A percentile compares a stretch with the other conserved stretches of the same genome.
These are phyloP conservation scores for Lindbergichthys nudifrons DNA, from an alignment of 2,797 vertebrate species.

Conservation along the genomic window DNA sequence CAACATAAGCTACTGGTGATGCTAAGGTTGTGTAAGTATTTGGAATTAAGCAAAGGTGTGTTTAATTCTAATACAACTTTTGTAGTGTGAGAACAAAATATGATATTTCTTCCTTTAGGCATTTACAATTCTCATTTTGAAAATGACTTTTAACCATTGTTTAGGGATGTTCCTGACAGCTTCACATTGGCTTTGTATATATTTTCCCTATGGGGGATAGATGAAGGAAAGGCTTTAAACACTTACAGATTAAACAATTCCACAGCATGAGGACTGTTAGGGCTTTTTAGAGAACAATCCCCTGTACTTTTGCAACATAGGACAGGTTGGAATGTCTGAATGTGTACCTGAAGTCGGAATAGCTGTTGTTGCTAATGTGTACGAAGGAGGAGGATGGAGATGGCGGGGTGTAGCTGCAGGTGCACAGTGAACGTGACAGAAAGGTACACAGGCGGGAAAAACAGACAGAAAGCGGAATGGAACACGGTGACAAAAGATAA, in stretches of 20 bases:
- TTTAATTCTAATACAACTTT: neutral
- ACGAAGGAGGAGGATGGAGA: slow-evolving; percentile 47
- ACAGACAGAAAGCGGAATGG: slow-evolving; percentile 63
- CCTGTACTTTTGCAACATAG: neutral
- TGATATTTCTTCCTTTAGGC: neutral
- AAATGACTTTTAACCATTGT: neutral
- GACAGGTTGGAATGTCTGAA: slow-evolving; percentile 17
- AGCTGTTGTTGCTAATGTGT: slow-evolving; percentile 66
- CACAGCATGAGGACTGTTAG: neutral
- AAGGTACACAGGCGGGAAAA: slow-evolving; percentile 61
- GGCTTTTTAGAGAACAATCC: neutral
- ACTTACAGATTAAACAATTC: neutral
- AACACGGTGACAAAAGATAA: slow-evolving; percentile 66
- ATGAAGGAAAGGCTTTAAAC: neutral
- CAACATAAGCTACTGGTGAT: neutral
- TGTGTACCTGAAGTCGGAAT: slow-evolving; percentile 52
- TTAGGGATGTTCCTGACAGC: neutral
- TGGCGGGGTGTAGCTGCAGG: slow-evolving; percentile 59
- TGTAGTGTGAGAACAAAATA: neutral
- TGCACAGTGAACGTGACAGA: slow-evolving; percentile 63
- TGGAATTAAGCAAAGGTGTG: neutral
- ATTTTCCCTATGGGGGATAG: neutral
- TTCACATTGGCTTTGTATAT: neutral
- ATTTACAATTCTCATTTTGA: neutral
- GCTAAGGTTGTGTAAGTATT: neutral